phyloP scores from a whole-genome alignment of 2,113 vertebrate genomes.

The Thunnus maccoyii region DNA sequence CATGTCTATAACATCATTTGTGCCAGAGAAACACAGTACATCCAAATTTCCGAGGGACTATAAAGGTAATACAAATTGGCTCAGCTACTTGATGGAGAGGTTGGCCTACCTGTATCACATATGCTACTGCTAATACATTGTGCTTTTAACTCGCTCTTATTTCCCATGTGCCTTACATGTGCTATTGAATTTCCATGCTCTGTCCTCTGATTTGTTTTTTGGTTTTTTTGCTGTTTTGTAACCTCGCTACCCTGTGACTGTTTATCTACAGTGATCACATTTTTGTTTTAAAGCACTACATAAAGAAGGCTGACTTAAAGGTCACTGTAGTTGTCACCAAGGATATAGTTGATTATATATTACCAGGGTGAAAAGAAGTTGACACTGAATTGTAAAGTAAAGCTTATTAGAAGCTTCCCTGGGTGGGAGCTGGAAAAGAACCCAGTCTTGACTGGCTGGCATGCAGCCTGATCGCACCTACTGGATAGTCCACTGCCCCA shows the following conservation, averaged over 20 bases:
- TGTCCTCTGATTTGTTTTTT: too few species aligned
- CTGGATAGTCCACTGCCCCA: constrained; percentile 8
- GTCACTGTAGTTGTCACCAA: neutral
- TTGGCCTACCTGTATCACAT: neutral
- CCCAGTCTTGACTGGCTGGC: constrained; percentile 16
- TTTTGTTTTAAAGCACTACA: neutral
- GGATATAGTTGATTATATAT: neutral
- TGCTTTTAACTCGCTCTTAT: neutral
- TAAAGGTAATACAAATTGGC: constrained; percentile 43
- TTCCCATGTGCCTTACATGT: neutral
- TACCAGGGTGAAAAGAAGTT: neutral
- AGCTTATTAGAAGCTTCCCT: constrained; percentile 27
- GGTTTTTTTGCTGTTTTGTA: neutral
- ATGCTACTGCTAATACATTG: neutral
- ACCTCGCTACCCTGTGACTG: too few species aligned
- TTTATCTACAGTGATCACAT: neutral
- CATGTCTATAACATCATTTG: constrained; percentile 44
- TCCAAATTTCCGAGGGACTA: constrained; percentile 36
- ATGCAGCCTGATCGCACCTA: constrained; percentile 16
- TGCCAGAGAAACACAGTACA: constrained; percentile 36
- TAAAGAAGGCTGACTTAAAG: neutral
- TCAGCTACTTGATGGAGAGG: constrained; percentile 12
- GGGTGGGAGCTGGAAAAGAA: neutral
- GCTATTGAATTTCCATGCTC: neutral
- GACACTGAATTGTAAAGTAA: neutral